Conservation (phyloP, 1,140 invertebrate species). For the Drosophila watanabei region DNA sequence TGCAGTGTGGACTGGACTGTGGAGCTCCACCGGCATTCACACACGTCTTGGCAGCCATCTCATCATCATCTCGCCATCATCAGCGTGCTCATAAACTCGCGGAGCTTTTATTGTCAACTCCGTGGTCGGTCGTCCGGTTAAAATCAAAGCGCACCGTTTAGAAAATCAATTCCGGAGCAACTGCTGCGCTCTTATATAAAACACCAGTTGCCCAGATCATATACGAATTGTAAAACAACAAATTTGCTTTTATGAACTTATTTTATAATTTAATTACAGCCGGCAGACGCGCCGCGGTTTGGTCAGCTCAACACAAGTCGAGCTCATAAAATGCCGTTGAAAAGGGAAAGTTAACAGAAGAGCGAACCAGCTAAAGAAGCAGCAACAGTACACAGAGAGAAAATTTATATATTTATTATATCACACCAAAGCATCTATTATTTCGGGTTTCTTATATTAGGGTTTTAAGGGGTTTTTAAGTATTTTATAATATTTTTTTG, state of each 20-base stretch:
- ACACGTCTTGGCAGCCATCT: constrained; percentile 69
- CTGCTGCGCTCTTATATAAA: constrained; percentile 67
- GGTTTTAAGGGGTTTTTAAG: background rate
- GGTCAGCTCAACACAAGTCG: constrained; percentile 53
- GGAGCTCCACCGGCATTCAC: constrained; percentile 63
- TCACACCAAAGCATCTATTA: too few species aligned
- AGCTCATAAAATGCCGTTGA: constrained; percentile 79
- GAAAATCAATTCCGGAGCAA: constrained; percentile 71
- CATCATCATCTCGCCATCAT: constrained; percentile 49
- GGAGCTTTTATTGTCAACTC: constrained; percentile 50
- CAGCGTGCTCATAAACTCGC: constrained; percentile 49
- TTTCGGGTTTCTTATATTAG: too few species aligned
- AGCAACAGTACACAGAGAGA: background rate
- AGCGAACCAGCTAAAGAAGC: constrained; percentile 26
- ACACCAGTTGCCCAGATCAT: constrained; percentile 45
- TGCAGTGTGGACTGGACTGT: constrained; percentile 56
- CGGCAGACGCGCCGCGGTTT: constrained; percentile 45
- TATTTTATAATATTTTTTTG: background rate
- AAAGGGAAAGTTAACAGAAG: constrained; percentile 78
- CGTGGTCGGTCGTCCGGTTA: constrained; percentile 26
- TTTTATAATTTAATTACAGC: constrained; percentile 83
- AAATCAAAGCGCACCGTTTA: constrained; percentile 72
- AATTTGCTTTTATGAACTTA: constrained; percentile 80
- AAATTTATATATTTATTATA: background rate
- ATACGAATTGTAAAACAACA: constrained; percentile 72